Evolutionary conservation across 2,888 invertebrate genomes (phyloP), one percentile per base, ranked within the genome.

Genomic region (Apodemia zela): DNA sequence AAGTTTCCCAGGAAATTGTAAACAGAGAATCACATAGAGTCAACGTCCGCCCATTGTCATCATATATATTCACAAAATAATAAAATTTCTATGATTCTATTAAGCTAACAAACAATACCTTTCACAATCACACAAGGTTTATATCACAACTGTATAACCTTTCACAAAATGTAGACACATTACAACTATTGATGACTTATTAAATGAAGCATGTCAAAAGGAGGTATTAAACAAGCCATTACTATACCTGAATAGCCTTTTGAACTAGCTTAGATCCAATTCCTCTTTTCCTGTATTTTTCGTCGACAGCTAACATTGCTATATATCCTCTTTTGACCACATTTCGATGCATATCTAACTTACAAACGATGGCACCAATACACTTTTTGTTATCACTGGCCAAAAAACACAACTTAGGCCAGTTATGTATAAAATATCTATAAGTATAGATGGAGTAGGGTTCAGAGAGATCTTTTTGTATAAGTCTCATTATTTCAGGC

Each of bases 361-460:
- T 99, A 94, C 99, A 99, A 73, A 99, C 99, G 81, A 99, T 98
- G 80, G 99, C 99, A 85, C 99, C 99, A 74, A 99, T 97, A 85
- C 97, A 98, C 79, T 95, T 95, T 67, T 94, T 94, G 75, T 94
- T 95, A 85, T 97, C 95, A 93, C 96, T 96, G 66, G 98, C 98
- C 93, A 99, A 93, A 92, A 98, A 98, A 92, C 99, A 99, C 73
- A 99, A 93, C 90, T 99, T 97, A 84, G 99, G 99, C 99, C 99
- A 99, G 89, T 99, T 99, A 88, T 99, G 98, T 85, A 99, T 99
- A 93, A 99, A 99, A 93, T 99, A 99, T 92, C 99, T 95, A 93
- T 99, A 99, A 38, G 99, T 99, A 90, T 99, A 99, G 93, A 99
- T 99, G 72, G 99, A 99, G 93, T 99, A 99, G 49, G 99, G 99